Evolutionary conservation across 23 tunicate genomes (phyloP).

Genomic region (Trididemnum nubilum): DNA sequence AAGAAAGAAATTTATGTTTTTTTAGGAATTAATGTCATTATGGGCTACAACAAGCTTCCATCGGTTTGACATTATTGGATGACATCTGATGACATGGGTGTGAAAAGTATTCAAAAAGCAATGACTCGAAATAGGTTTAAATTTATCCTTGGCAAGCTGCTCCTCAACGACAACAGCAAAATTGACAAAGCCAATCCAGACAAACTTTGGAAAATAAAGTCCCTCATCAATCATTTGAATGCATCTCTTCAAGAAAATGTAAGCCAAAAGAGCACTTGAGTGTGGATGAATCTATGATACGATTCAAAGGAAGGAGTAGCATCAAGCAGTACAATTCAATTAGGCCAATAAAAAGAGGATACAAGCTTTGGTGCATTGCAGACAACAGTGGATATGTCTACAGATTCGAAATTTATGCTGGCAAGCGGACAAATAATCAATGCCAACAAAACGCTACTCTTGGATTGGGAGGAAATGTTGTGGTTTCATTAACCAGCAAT

Average conservation of each 20-base stretch:
- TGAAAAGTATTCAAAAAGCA: not conserved
- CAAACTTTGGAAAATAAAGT: conserved; percentile 17
- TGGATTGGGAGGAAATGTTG: conserved; percentile 27
- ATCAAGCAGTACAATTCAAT: conserved; percentile 33
- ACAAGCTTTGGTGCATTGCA: conserved; percentile 19
- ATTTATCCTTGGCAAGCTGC: conserved; percentile 4
- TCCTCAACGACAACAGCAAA: conserved; percentile 7
- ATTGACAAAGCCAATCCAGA: not conserved
- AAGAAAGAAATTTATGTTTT: conserved; percentile 1
- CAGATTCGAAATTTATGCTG: conserved; percentile 9
- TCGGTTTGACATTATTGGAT: conserved; percentile 11
- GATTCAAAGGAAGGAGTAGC: conserved; percentile 17
- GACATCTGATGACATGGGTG: not conserved
- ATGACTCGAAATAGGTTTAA: conserved; percentile 12
- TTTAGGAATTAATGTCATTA: conserved; percentile 22
- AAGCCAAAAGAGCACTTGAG: not conserved
- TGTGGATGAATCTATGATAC: conserved; percentile 19
- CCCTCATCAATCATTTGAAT: not conserved
- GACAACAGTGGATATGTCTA: conserved; percentile 10
- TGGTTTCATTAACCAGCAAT: not conserved
- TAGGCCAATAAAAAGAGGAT: conserved; percentile 33
- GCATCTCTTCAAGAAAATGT: not conserved
- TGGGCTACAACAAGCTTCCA: conserved; percentile 20
- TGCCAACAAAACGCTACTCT: not conserved
- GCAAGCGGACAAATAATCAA: not conserved